A percentile compares a stretch with the other conserved stretches of the same genome.
These are phyloP conservation scores for Numenius phaeopus DNA, from an alignment of 2,797 vertebrate species.

Conservation along the genomic window DNA sequence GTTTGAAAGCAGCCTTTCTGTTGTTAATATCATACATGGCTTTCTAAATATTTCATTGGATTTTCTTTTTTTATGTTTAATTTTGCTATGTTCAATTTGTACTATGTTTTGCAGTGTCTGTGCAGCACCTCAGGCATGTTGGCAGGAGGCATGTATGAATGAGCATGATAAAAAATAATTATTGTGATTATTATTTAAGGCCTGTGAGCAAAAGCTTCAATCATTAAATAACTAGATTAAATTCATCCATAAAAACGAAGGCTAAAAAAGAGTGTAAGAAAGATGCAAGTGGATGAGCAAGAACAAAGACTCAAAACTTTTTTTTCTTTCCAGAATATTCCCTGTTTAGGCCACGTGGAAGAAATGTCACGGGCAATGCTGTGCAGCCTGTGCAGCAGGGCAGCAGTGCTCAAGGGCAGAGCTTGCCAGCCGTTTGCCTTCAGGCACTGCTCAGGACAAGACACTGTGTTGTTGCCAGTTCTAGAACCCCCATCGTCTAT, in stretches of 20 bases:
- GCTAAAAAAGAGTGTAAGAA: neutral
- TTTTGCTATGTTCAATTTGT: neutral
- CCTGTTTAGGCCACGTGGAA: neutral
- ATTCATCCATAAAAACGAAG: neutral
- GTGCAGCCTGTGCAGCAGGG: neutral
- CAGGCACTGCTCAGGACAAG: neutral
- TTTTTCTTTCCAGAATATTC: neutral
- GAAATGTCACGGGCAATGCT: neutral
- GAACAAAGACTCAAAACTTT: neutral
- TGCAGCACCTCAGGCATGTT: neutral
- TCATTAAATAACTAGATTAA: slow-evolving; percentile 49
- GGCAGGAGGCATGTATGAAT: slow-evolving; percentile 16
- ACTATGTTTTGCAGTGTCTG: neutral
- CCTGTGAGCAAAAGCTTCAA: slow-evolving; percentile 51
- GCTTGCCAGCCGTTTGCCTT: neutral
- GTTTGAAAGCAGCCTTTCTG: slow-evolving; percentile 14
- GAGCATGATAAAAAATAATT: slow-evolving; percentile 45
- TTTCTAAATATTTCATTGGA: slow-evolving; percentile 17
- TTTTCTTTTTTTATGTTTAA: slow-evolving; percentile 30
- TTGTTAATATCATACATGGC: neutral
- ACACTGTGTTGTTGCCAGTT: neutral
- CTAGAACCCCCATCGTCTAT: neutral
- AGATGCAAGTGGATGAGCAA: neutral
- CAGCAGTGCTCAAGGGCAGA: neutral
- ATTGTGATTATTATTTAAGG: slow-evolving; percentile 41